These are phyloP conservation scores for Platyscapa corneri DNA, from an alignment of 1,140 invertebrate species.

Conservation along the genomic window DNA sequence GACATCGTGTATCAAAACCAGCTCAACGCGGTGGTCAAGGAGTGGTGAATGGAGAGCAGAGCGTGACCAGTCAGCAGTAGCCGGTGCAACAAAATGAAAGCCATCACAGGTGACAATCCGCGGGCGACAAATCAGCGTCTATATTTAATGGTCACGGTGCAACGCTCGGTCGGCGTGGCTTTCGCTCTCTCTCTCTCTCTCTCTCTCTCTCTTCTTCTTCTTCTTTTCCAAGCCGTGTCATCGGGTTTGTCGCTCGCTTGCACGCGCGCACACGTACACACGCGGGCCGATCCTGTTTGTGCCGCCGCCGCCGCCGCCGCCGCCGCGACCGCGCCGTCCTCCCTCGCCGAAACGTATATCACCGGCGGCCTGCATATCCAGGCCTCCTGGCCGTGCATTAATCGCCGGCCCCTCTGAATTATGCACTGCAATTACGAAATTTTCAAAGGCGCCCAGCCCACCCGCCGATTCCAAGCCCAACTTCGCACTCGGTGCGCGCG, in stretches of 20 bases:
- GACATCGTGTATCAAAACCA: too few relatives aligned
- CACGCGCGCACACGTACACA: conserved; percentile 4
- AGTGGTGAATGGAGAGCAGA: too few relatives aligned
- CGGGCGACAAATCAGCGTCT: conserved; percentile 71
- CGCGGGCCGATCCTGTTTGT: not conserved
- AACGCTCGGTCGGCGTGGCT: conserved; percentile 39
- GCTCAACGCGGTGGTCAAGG: too few relatives aligned
- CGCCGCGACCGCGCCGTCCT: not conserved
- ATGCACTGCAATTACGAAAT: conserved; percentile 41
- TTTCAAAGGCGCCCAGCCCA: conserved; percentile 28
- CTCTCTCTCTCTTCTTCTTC: too few relatives aligned
- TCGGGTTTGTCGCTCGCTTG: conserved; percentile 53
- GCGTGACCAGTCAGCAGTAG: conserved; percentile 36
- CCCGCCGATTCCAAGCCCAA: not conserved
- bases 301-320: not conserved
- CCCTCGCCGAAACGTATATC: conserved; percentile 1
- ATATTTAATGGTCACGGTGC: conserved; percentile 68
- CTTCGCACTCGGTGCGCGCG: not conserved
- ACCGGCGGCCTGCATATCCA: conserved; percentile 43
- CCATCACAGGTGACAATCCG: conserved; percentile 70
- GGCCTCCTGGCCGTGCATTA: conserved; percentile 1
- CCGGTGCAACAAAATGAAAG: conserved; percentile 66
- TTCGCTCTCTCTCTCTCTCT: conserved; percentile 22
- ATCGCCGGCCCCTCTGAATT: conserved; percentile 34
- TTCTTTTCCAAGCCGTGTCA: conserved; percentile 49